Base-by-base conservation (phyloP, 2,113 vertebrate species). In the Poecilia latipinna region DNA sequence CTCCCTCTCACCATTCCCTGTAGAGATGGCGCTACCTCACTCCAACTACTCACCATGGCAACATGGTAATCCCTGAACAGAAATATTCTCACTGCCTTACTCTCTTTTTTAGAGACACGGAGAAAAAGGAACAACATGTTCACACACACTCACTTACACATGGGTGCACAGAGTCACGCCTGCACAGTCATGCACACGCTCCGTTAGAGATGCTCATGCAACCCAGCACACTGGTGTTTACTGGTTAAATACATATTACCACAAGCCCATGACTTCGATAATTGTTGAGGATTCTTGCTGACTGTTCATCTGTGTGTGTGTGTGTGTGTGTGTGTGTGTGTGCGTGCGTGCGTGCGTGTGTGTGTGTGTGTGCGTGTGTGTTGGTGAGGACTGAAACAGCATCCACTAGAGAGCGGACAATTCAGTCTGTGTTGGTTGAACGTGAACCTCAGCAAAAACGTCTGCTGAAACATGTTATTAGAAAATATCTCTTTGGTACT, bases 11-110 rank as follows among this genome's bases (percentile, higher is more conserved):
- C 82, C 80, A 12, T 68, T 92, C 91, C 86, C 90, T 63, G 68
- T 82, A 89, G 90, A 88, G 77, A 90, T 74, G 84, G 90, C 81
- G 87, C 82, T 90, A 87, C 89, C 87, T 93, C 87, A 81, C 90
- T 86, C 86, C 82, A 84, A 90, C 91, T 91, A 93, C 93, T 94
- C 90, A 90, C 93, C 92, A 94, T 94, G 92, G 93, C 92, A 95
- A 93, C 91, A 87, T 83, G 86, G 89, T 92, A 93, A 94, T 94
- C 90, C 89, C 89, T 89, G 90, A 90, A 92, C 89, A 92, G 85
- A 82, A 88, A 90, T 86, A 92, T 77, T 79, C 75, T 63, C 75
- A 80, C 70, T 84, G 60, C n/a, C 61, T 76, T 11, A 70, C 70
- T 51, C 73, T 70, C 65, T 65, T 31, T 19, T 48, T 29, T 70